Evolutionary conservation across 2,888 invertebrate genomes (phyloP), one percentile per base, ranked within the genome.

Genomic region (Leptinotarsa rubiginosa): DNA sequence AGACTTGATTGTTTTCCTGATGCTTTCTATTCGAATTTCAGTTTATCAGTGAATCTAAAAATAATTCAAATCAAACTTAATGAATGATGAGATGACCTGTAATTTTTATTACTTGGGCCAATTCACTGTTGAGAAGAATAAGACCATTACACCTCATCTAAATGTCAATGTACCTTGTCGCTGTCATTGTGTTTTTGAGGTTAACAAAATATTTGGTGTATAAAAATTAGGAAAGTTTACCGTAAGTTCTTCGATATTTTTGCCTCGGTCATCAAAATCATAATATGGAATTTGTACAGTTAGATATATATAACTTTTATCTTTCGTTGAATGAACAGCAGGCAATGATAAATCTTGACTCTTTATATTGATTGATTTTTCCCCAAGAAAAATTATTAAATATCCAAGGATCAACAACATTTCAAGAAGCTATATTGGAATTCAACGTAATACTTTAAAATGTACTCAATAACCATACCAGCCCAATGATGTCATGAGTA

Each of bases 141-240:
- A 20, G 41, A 41, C 41, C 3, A 41, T 10, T 41, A 10, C 50
- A 50, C 50, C 41, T 41, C 50, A 50, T 50, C 16, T 50, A 50
- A n/a, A 16, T 50, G 50, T 31, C 31, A 31, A 31, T 31, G 31
- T 7, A 31, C 0, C 31, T 31, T 31, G 31, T 50, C 50, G 12
- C 16, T 59, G 59, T 59, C 15, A 65, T 13, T 71, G 70, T 74
- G 64, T 64, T 54, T 70, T 70, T 74, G 70, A 74, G 74, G 74
- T 74, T 74, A 74, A 41, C 47, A 65, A 20, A 50, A 64, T 62
- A 62, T 68, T 68, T 71, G 67, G 64, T 68, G 68, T 68, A 74
- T 62, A 74, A 74, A 71, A 74, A 74, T 74, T 47, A 74, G 71
- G 69, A 54, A 71, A 74, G 62, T 71, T 49, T 54, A 54, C 15